phyloP scores from a whole-genome alignment of 2,113 vertebrate genomes.

The Platycercus adscitus region DNA sequence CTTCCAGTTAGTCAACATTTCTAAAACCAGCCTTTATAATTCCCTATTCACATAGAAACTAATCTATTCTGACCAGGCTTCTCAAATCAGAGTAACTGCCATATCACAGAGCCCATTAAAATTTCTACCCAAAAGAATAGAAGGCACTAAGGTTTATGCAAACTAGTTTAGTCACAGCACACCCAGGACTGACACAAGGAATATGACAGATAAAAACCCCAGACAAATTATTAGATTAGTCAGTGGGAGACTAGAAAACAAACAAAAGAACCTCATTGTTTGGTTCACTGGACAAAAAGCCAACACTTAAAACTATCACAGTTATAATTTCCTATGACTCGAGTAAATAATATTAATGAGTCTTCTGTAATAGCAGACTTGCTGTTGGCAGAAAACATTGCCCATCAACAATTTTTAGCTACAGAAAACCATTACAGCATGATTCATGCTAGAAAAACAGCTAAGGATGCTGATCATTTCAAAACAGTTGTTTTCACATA shows the following conservation, averaged over 20 bases:
- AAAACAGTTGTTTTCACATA: not conserved
- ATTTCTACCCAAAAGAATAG: constrained; percentile 19
- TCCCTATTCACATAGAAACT: constrained; percentile 20
- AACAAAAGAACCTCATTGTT: constrained; percentile 4
- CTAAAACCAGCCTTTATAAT: constrained; percentile 1
- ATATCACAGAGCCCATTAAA: constrained; percentile 32
- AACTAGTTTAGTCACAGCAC: not conserved
- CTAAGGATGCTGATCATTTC: not conserved
- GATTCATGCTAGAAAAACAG: not conserved
- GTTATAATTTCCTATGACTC: not conserved
- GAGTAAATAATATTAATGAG: not conserved
- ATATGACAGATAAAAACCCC: not conserved
- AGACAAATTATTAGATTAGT: constrained; percentile 8
- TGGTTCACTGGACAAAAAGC: not conserved
- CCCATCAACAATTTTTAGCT: not conserved
- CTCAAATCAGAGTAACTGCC: constrained; percentile 29
- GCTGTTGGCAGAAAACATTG: not conserved
- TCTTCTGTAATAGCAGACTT: not conserved
- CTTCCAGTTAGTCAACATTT: constrained; percentile 13
- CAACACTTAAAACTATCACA: not conserved
- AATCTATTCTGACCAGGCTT: constrained; percentile 34
- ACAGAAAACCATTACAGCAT: not conserved
- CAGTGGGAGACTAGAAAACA: constrained; percentile 38
- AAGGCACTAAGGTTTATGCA: not conserved
- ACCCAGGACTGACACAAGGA: not conserved